Evolutionary conservation across 1,140 invertebrate species (phyloP).

Genomic region (Cheumatopsyche charites): DNA sequence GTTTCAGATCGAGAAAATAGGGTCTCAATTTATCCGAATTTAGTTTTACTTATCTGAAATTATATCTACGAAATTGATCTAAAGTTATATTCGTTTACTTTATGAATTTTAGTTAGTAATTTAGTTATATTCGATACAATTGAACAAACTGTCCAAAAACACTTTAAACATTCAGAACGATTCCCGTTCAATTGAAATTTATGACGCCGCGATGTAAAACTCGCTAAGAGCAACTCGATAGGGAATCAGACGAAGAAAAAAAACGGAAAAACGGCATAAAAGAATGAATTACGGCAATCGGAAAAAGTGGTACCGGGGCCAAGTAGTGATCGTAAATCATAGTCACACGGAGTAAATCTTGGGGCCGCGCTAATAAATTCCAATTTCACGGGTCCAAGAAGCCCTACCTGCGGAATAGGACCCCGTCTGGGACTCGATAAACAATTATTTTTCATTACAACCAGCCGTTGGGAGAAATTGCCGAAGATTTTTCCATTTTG

Average conservation of each 20-base stretch:
- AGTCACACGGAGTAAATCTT: conserved; percentile 25
- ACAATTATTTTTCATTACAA: conserved; percentile 25
- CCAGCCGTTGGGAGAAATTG: background rate
- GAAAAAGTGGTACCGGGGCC: background rate
- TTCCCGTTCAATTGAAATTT: no score
- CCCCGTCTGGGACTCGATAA: conserved; percentile 20
- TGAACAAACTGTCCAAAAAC: no score
- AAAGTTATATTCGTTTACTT: no score
- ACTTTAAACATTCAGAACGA: no score
- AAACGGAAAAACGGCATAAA: background rate
- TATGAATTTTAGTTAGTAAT: no score
- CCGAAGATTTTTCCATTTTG: conserved; percentile 4
- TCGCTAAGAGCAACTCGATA: background rate
- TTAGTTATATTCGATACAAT: no score
- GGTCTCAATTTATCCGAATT: no score
- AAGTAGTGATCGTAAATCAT: conserved; percentile 16
- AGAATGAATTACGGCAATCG: conserved; percentile 15
- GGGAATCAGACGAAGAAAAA: background rate
- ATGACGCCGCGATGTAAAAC: background rate
- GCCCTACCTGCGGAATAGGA: background rate
- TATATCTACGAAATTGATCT: no score
- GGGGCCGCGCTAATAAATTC: conserved; percentile 13
- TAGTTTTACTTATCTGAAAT: no score
- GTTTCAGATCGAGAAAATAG: no score
- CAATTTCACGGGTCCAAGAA: conserved; percentile 15